Evolutionary conservation across 2,888 invertebrate genomes (phyloP).

Genomic region (Candidula unifasciata): DNA sequence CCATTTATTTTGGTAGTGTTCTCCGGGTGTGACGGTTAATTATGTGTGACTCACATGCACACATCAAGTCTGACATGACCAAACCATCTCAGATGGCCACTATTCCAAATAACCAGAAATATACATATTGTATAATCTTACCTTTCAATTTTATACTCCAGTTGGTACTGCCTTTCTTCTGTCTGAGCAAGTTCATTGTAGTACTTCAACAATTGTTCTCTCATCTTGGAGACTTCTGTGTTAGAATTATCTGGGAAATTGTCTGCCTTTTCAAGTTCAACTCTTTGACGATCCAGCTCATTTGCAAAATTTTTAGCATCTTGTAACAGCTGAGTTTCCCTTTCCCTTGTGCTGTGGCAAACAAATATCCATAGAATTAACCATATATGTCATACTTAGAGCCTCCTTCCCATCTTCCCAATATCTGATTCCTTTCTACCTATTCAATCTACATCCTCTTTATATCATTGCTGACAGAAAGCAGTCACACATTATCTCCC

Average conservation of each 20-base stretch:
- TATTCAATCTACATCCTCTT: no score
- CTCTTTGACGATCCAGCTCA: constrained; percentile 72
- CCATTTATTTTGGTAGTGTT: no score
- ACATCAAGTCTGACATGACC: no score
- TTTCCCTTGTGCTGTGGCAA: constrained; percentile 72
- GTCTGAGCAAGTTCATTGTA: constrained; percentile 75
- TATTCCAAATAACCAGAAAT: neutral
- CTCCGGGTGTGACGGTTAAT: no score
- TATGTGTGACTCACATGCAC: no score
- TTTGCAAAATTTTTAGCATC: constrained; percentile 72
- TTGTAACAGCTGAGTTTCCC: constrained; percentile 72
- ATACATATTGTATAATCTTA: constrained; percentile 58
- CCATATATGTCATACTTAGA: no score
- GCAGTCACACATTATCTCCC: no score
- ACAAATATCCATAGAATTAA: neutral
- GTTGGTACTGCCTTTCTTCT: constrained; percentile 76
- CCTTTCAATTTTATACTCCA: constrained; percentile 77
- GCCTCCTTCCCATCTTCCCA: no score
- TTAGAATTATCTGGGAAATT: constrained; percentile 76
- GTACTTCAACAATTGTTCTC: constrained; percentile 75
- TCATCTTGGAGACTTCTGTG: constrained; percentile 75
- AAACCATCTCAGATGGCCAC: neutral
- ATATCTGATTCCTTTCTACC: no score
- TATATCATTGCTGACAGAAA: no score
- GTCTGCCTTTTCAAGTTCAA: constrained; percentile 75